phyloP scores from a whole-genome alignment of 2,113 vertebrate genomes.

The Apaloderma vittatum region DNA sequence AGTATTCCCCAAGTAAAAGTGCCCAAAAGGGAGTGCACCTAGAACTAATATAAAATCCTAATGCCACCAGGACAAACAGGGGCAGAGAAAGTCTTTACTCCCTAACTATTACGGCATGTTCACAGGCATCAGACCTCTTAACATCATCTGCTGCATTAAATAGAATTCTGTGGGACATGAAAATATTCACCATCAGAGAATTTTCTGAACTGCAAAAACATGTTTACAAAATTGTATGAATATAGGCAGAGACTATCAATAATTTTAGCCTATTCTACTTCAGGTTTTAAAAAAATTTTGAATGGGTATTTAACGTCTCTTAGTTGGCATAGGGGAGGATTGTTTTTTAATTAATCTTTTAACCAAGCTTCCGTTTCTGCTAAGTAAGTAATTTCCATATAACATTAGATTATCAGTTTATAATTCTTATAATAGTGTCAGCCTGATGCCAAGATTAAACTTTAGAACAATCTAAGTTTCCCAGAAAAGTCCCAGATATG shows the following conservation, averaged over 20 bases:
- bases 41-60: background rate
- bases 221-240: background rate
- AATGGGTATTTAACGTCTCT: background rate
- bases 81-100: background rate
- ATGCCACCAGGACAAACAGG: background rate
- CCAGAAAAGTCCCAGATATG: background rate
- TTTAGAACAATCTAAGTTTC: background rate
- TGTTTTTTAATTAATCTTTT: background rate
- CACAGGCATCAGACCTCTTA: background rate
- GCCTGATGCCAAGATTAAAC: background rate
- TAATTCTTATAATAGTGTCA: background rate
- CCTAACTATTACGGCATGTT: background rate
- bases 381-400: background rate
- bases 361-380: background rate
- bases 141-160: background rate
- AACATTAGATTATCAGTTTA: background rate
- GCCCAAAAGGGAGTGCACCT: background rate
- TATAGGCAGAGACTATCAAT: background rate
- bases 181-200: background rate
- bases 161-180: background rate
- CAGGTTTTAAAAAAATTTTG: background rate
- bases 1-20: background rate
- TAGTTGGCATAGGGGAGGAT: accelerated
- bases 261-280: background rate
- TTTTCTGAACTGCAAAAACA: background rate